Base-by-base conservation (phyloP, 2,113 vertebrate species). In the Gymnocephalus cernua region DNA sequence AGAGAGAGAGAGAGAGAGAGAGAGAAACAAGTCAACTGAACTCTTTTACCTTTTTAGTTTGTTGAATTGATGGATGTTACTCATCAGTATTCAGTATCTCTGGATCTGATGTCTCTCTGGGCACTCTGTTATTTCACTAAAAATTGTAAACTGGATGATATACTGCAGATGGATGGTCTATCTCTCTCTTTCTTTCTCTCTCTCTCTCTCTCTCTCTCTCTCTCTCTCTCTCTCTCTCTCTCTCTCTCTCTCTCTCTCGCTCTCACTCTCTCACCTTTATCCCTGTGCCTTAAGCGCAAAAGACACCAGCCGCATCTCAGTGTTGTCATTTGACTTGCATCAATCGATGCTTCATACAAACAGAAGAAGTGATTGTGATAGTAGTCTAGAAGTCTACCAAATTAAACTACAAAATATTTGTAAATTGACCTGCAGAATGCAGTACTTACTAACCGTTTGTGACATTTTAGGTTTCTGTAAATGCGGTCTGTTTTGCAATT, bases 31-130 rank as follows among this genome's bases (percentile, higher is more conserved):
- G 50, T 61, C 3, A 11, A 68, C 57, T 58, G 29, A 80, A 74
- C 72, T 62, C 51, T 67, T 56, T 71, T 45, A 73, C 21, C 54
- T 79, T 35, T 35, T 56, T 67, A 21, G 59, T 78, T 74, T 59
- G 25, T 48, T 80, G 63, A 62, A 74, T 47, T 58, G 77, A 81
- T 87, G 84, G 77, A 86, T 84, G 65, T 38, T 15, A 11, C 23
- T 82, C 73, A 86, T 88, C 81, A 74, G 83, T 80, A 72, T 80
- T 82, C 72, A 68, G 68, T 35, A 29, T 85, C 82, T 78, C 16
- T 35, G 41, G 32, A 70, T 79, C 48, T 27, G 23, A 83, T 18
- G 45, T 69, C 59, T 82, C 79, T 68, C 48, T 59, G 62, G 85
- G 47, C 25, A 45, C 74, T 54, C 47, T 77, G 76, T 73, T 80